Evolutionary conservation across 64 coral and sea anemone species (phyloP), one percentile per base, ranked within the genome.

Genomic region (Cladopsammia gracilis): DNA sequence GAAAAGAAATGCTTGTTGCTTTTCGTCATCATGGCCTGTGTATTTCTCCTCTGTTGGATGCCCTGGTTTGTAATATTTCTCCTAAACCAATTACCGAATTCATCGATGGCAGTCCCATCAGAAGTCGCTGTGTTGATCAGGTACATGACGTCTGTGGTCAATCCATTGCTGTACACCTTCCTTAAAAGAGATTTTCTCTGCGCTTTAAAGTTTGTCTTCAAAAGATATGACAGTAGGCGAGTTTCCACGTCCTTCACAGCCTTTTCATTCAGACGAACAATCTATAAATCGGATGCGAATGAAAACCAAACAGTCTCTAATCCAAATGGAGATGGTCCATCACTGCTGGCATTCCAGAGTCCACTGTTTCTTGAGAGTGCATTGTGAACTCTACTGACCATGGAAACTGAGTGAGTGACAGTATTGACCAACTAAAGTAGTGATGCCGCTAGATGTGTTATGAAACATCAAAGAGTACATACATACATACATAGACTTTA

Each of bases 111-210:
- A 4, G 34, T 64, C 5, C 25, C 59, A 10, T 83, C 79, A 46
- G 8, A 83, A 47, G 58, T 83, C 13, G 24, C 59, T 76, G 20
- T 84, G 24, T 15, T 92, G 0, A 42, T 92, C 23, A 62, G 81
- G 45, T 86, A 76, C 25, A 22, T 48, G 3, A 86, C 90, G 4
- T 92, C 80, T 15, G 78, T 77, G n/a, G 26, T 92, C 82, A 92
- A 92, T 58, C 90, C 90, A 19, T 25, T 92, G 23, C 71, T 92
- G 6, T 92, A 92, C 44, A 92, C 90, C 4, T 92, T 92, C 73
- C 47, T 92, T 43, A 92, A 92, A 78, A 82, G 71, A 25, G 90
- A 92, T 49, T 92, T 92, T 26, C 48, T 62, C 20, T 54, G 60
- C 5, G 56, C 90, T 86, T 45, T 87, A 0, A 87, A 87, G 20